Percentiles rank a stretch among this genome's conserved stretches.
Evolutionary conservation across 1,140 invertebrate genomes (phyloP).

Genomic region (Rhizoglyphus robini): DNA sequence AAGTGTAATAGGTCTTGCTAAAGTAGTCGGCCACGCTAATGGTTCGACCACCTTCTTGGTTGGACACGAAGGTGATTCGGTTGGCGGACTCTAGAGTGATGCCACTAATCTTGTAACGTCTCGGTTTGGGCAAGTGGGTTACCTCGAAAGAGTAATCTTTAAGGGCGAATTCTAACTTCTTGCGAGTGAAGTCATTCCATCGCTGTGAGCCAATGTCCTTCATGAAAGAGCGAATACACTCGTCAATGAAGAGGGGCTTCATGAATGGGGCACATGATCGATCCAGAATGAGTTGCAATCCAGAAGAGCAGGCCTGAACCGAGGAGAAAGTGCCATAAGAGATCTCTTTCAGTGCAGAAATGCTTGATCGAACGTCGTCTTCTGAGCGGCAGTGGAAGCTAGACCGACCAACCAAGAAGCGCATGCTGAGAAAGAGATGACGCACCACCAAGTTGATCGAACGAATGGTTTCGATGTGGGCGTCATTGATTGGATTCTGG

Average conservation of each 20-base stretch:
- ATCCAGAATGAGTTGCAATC: constrained; percentile 15
- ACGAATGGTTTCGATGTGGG: background rate
- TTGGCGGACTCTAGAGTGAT: constrained; percentile 21
- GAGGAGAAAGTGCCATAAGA: constrained; percentile 15
- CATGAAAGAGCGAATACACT: background rate
- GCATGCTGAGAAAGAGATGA: background rate
- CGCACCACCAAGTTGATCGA: background rate
- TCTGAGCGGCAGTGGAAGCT: background rate
- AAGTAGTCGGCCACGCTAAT: constrained; percentile 30
- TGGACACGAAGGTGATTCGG: constrained; percentile 17
- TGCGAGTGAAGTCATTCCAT: constrained; percentile 16
- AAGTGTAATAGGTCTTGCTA: constrained; percentile 26
- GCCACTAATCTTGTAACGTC: constrained; percentile 23
- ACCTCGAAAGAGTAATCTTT: constrained; percentile 22
- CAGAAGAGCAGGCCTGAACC: constrained; percentile 11
- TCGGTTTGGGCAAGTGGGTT: constrained; percentile 22
- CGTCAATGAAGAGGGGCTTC: background rate
- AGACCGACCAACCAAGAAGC: constrained; percentile 3
- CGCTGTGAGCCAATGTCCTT: background rate
- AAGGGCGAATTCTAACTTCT: constrained; percentile 19
- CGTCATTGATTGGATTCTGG: constrained; percentile 2
- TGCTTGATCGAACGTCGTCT: background rate
- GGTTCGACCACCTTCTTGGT: background rate
- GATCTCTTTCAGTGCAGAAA: constrained; percentile 11
- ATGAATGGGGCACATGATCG: constrained; percentile 16